Base-by-base conservation (phyloP, 2,797 vertebrate species). In the Poeciliopsis presidionis region DNA sequence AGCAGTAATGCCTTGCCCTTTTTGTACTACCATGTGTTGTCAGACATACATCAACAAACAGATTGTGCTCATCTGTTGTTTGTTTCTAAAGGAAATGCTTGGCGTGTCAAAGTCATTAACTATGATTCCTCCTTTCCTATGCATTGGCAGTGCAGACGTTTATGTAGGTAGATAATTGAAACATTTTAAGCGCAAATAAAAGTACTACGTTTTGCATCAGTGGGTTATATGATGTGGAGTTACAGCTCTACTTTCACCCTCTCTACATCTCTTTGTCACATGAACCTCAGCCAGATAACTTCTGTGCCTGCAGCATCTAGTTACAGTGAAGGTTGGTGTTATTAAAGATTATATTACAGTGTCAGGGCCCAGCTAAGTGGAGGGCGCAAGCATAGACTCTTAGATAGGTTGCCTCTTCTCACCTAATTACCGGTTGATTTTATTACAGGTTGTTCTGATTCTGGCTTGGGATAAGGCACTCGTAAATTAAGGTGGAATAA, bases 401-500 rank as follows among this genome's bases (percentile, higher is more conserved):
- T 49, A 81, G 75, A 91, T 88, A 85, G 80, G 79, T 88, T 75
- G 46, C 73, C 70, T 80, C 72, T 89, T 89, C 53, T 82, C 79
- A 67, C 81, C 81, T 89, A 87, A 90, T 92, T 89, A 88, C 75
- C 75, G 77, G 69, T 85, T 76, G 84, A 88, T 86, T 86, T 87
- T 84, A 73, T 85, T 77, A 74, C 82, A 77, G 76, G 67, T 72
- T 84, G 78, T 80, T 88, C 79, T 87, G 78, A 83, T 75, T 49
- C 73, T 49, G 79, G 28, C 59, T 61, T 79, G 30, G 7, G 69
- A 76, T 87, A 81, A 73, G 61, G 72, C 43, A 63, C 59, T 69
- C 43, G 65, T 83, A 69, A 88, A 84, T 30, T 46, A 46, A 65
- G 9, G 63, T 81, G 73, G 72, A 72, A 78, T 43, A 55, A 9